phyloP scores from a whole-genome alignment of 2,113 vertebrate genomes.

The Plotosus lineatus region DNA sequence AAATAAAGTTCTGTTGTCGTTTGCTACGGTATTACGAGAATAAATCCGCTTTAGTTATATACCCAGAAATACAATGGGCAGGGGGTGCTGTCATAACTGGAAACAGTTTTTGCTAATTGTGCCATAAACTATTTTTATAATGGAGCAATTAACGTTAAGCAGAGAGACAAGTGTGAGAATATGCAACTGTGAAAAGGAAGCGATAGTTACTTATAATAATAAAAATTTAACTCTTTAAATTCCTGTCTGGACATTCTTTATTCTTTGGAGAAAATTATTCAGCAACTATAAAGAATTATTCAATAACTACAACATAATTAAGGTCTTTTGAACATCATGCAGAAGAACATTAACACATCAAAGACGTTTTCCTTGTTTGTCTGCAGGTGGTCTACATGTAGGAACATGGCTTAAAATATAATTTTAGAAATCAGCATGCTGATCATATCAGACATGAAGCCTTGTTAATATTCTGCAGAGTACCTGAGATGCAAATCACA shows the following conservation, averaged over 20 bases:
- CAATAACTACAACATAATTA: slow-evolving; percentile 3
- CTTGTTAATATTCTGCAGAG: slow-evolving; percentile 10
- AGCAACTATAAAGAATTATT: not conserved
- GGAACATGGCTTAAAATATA: slow-evolving; percentile 1
- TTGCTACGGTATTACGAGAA: not conserved
- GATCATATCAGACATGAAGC: not conserved
- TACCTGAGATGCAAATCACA: not conserved
- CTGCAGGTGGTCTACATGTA: not conserved
- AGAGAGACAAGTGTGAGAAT: slow-evolving; percentile 17
- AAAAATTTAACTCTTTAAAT: slow-evolving; percentile 1
- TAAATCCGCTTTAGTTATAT: not conserved
- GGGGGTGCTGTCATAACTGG: not conserved
- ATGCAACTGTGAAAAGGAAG: slow-evolving; percentile 7
- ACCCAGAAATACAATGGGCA: not conserved
- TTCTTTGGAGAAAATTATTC: not conserved
- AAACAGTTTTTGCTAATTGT: slow-evolving; percentile 7
- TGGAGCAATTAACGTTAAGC: slow-evolving; percentile 11
- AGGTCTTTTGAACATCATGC: slow-evolving; percentile 7
- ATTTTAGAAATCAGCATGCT: not conserved
- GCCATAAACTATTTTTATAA: slow-evolving; percentile 10
- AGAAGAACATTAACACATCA: not conserved
- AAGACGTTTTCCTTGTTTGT: not conserved
- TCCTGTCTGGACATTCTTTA: not conserved
- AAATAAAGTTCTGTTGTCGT: not conserved
- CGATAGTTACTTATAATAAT: no score